Base-by-base conservation (phyloP, 2,797 vertebrate genomes). In the Lithobates pipiens region DNA sequence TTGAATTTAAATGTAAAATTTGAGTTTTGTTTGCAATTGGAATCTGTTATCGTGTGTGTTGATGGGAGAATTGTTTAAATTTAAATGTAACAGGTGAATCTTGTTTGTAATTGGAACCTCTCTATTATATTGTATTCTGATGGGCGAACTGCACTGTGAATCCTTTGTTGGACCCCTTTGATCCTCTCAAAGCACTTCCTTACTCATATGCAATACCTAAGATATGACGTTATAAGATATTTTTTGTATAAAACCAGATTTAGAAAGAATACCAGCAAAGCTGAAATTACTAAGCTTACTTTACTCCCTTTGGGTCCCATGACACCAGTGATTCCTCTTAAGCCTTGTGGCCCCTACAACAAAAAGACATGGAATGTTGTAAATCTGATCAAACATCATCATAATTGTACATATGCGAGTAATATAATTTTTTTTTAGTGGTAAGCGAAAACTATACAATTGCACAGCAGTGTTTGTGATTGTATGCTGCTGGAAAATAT, bases 261-360 rank as follows among this genome's bases (percentile, higher is more conserved):
- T 23, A 23, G 44, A 46, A 23, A 61, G 7, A 23, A 61, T 61
- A 18, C 44, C 44, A 46, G 44, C 36, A 18, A 54, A 54, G 50
- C 50, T 54, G 50, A 54, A 3, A 54, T 57, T 57, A 23, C 7
- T 6, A 25, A 18, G 83, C 95, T 95, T 92, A 98, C 98, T 92
- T 92, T 93, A 88, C 96, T 96, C 82, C 98, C 98, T 92, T 99
- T 98, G 79, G 90, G 42, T 54, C 98, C 98, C 89, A 93, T 92
- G 92, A 98, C 94, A 75, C 98, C 98, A 0, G 92, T 96, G 89
- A 96, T 95, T 88, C 98, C 98, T 91, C 96, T 95, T 85, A 96
- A 90, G 85, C 98, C 98, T 89, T 96, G 94, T 77, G 96, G 89
- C 82, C 98, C 98, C 98, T 99, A 84, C 86, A 93, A 94, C 21